Conservation (phyloP, 2,113 vertebrate genomes). For the Cisticola juncidis region DNA sequence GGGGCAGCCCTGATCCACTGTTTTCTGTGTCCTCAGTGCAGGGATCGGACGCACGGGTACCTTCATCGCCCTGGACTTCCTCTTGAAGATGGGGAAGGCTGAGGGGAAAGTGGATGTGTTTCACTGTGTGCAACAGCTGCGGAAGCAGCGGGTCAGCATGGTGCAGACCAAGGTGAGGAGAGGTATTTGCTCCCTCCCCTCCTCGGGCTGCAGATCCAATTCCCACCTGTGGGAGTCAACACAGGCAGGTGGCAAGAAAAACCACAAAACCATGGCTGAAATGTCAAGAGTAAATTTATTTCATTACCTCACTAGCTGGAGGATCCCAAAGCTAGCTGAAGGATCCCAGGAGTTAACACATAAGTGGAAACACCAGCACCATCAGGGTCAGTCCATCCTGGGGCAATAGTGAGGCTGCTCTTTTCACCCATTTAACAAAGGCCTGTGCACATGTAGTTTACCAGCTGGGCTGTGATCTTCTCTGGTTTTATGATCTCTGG, state of each 20-base stretch:
- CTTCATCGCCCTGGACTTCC: slow-evolving; percentile 62
- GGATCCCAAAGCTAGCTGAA: neutral
- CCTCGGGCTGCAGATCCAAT: neutral
- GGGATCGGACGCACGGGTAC: slow-evolving; percentile 68
- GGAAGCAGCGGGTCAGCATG: slow-evolving; percentile 60
- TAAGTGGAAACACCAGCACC: neutral
- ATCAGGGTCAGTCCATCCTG: neutral
- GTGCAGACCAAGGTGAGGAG: slow-evolving; percentile 67
- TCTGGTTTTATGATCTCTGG: neutral
- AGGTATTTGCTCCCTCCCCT: neutral
- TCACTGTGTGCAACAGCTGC: slow-evolving; percentile 36
- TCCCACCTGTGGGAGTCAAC: neutral
- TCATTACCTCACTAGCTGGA: neutral
- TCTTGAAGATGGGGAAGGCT: slow-evolving; percentile 57
- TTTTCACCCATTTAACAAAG: neutral
- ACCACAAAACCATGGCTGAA: neutral
- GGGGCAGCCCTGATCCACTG: accelerated
- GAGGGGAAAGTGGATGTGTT: slow-evolving; percentile 67
- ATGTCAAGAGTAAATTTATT: neutral
- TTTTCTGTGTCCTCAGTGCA: slow-evolving; percentile 28
- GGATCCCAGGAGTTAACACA: neutral
- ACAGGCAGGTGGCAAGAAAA: neutral
- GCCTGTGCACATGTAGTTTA: accelerated
- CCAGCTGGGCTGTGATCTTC: neutral
- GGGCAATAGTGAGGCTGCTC: neutral